These are phyloP conservation scores for Byasa hedistus DNA, from an alignment of 2,888 invertebrate genomes.

Conservation along the genomic window DNA sequence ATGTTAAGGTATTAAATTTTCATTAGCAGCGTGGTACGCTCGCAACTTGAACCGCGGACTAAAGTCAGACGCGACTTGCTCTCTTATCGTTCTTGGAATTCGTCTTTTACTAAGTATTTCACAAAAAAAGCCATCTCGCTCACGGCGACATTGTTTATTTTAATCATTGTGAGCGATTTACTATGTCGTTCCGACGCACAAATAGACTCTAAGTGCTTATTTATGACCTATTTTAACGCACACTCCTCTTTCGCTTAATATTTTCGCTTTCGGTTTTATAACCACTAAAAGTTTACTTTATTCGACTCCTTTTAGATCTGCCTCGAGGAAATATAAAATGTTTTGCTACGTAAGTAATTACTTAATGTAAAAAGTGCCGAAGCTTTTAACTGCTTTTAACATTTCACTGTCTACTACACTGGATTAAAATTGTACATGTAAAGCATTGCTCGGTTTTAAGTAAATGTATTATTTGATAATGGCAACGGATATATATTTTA, in stretches of 20 bases:
- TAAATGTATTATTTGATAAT: too few species aligned
- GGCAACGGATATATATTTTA: too few species aligned
- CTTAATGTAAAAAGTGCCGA: constrained; percentile 10
- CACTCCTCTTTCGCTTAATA: constrained; percentile 17
- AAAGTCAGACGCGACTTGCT: constrained; percentile 54
- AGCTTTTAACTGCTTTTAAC: constrained; percentile 11
- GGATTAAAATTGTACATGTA: too few species aligned
- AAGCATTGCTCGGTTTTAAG: too few species aligned
- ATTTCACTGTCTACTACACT: neutral
- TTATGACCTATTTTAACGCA: constrained; percentile 28
- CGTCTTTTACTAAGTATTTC: constrained; percentile 73
- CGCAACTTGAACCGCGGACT: constrained; percentile 43
- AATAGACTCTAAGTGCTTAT: constrained; percentile 33
- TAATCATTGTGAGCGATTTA: constrained; percentile 67
- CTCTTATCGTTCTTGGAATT: constrained; percentile 73
- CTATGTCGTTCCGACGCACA: constrained; percentile 42
- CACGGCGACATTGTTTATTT: constrained; percentile 64
- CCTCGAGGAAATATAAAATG: constrained; percentile 16
- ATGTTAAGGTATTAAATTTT: too few species aligned
- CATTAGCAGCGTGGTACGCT: neutral
- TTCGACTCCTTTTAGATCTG: constrained; percentile 9
- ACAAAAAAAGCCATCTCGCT: constrained; percentile 63
- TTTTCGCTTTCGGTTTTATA: constrained; percentile 31
- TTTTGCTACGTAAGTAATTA: constrained; percentile 15
- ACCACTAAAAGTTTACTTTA: constrained; percentile 33